Conservation (phyloP, 2,888 invertebrate genomes). For the Meghimatium bilineatum region DNA sequence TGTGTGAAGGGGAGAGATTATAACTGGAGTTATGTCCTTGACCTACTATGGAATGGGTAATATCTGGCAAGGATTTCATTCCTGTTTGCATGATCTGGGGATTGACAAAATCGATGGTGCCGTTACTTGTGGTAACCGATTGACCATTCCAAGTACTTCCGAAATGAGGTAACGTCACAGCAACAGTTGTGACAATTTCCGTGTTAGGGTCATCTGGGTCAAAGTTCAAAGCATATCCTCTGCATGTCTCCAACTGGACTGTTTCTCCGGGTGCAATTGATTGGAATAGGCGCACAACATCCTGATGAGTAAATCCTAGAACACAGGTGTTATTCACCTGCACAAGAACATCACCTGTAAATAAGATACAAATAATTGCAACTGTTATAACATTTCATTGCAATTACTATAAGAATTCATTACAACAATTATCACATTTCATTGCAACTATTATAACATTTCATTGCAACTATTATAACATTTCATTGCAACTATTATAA, state of each 20-base stretch:
- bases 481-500: too few species aligned
- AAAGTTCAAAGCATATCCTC: conserved; percentile 96
- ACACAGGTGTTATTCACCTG: conserved; percentile 94
- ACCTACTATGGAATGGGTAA: conserved; percentile 77
- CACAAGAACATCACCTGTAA: conserved; percentile 90
- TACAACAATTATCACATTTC: too few species aligned
- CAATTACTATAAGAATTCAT: too few species aligned
- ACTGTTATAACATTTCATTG: background rate
- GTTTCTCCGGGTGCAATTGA: conserved; percentile 91
- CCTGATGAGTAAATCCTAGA: conserved; percentile 94
- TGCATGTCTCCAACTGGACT: conserved; percentile 92
- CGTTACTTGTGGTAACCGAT: conserved; percentile 50
- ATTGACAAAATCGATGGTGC: conserved; percentile 60
- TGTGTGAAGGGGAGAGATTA: conserved; percentile 56
- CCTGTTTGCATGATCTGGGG: conserved; percentile 62
- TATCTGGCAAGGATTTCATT: conserved; percentile 81
- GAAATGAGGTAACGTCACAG: conserved; percentile 81
- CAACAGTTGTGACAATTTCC: conserved; percentile 94
- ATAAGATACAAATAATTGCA: background rate
- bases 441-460: too few species aligned
- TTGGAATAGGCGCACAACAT: conserved; percentile 96
- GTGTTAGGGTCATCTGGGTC: conserved; percentile 98
- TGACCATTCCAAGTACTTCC: conserved; percentile 58
- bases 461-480: too few species aligned
- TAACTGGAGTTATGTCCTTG: conserved; percentile 58